A percentile compares a stretch with the other conserved stretches of the same genome.
These are phyloP conservation scores for Galaxias olidus DNA, from an alignment of 2,797 vertebrate species.

Conservation along the genomic window DNA sequence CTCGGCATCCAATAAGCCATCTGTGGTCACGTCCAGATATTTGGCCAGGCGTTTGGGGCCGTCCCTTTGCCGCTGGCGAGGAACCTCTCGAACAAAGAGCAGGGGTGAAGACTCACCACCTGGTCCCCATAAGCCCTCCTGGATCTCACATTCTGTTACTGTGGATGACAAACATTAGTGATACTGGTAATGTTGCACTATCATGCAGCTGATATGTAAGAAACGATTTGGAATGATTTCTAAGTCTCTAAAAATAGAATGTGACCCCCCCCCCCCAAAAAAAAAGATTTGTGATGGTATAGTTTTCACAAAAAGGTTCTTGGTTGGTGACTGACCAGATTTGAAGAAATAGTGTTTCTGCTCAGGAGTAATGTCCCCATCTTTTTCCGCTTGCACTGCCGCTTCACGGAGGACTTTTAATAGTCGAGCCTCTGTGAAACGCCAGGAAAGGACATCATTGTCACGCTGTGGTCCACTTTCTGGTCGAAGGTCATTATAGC, in stretches of 20 bases:
- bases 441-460: slow-evolving; percentile 46
- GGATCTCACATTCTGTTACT: slow-evolving; percentile 79
- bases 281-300: background rate
- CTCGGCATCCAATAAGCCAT: slow-evolving; percentile 67
- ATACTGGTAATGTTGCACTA: background rate
- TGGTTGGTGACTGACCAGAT: slow-evolving; percentile 70
- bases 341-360: slow-evolving; percentile 69
- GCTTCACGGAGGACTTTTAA: slow-evolving; percentile 61
- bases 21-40: slow-evolving; percentile 64
- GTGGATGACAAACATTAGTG: slow-evolving; percentile 22
- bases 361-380: slow-evolving; percentile 69
- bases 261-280: background rate
- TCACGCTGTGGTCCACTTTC: slow-evolving; percentile 50
- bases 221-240: too few relatives aligned
- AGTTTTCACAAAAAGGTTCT: background rate
- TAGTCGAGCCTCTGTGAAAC: slow-evolving; percentile 63
- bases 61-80: slow-evolving; percentile 56
- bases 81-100: slow-evolving; percentile 77
- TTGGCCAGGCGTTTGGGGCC: slow-evolving; percentile 60
- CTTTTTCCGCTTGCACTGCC: slow-evolving; percentile 64
- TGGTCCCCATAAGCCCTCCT: slow-evolving; percentile 65
- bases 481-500: slow-evolving; percentile 61
- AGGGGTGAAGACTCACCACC: slow-evolving; percentile 39
- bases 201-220: too few relatives aligned
- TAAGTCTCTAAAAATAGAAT: background rate